A percentile compares a stretch with the other conserved stretches of the same genome.
Conservation (phyloP, 2,113 vertebrate genomes). For the Otocyon megalotis region DNA sequence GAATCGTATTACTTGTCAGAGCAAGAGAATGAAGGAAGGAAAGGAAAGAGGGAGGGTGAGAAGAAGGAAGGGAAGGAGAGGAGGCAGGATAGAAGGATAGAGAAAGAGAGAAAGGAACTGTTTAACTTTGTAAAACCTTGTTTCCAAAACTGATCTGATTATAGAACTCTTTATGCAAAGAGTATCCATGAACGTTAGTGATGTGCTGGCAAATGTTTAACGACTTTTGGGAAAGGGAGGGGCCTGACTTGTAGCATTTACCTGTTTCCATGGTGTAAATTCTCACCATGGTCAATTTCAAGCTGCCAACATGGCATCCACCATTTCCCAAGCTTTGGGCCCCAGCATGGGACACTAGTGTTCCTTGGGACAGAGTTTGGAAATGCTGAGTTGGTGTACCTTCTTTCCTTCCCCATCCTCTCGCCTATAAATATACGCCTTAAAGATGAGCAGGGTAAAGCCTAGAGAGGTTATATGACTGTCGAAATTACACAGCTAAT, state of each 20-base stretch:
- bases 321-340: background rate
- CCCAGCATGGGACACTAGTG: background rate
- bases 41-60: background rate
- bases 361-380: background rate
- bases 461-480: background rate
- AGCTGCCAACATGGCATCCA: background rate
- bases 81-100: background rate
- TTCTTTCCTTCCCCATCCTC: background rate
- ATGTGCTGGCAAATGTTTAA: background rate
- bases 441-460: background rate
- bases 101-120: background rate
- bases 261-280: background rate
- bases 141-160: slow-evolving; percentile 7
- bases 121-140: background rate
- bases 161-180: background rate
- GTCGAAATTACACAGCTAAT: background rate
- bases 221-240: background rate
- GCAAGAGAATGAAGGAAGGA: background rate
- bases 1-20: background rate
- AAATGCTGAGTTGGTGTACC: background rate
- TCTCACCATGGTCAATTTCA: background rate
- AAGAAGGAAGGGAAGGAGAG: background rate
- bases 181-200: background rate
- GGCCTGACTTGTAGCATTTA: background rate
- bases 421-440: background rate